Evolutionary conservation across 1,140 invertebrate genomes (phyloP).

Genomic region (Drosophila pandora): DNA sequence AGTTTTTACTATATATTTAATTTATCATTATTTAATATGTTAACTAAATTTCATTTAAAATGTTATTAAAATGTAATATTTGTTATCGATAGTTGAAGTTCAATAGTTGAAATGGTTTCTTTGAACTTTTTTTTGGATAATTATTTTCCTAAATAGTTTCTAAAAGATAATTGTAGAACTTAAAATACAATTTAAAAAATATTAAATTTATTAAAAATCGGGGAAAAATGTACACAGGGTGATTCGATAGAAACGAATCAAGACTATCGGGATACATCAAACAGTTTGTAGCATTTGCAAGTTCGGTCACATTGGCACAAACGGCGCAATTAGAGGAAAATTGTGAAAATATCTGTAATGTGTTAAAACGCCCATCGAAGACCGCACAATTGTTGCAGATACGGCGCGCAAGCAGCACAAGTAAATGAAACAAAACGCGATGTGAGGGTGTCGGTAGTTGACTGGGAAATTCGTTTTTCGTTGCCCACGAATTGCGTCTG

Average conservation of each 20-base stretch:
- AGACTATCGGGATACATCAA: neutral
- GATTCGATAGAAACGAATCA: neutral
- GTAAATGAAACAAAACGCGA: constrained; percentile 20
- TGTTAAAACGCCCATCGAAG: constrained; percentile 26
- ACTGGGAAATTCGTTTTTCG: neutral
- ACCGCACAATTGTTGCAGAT: constrained; percentile 10
- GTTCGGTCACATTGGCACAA: neutral
- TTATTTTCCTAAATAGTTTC: no score
- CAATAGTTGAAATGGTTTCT: no score
- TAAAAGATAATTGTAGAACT: neutral
- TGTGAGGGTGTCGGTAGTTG: neutral
- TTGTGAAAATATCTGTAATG: constrained; percentile 20
- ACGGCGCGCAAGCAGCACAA: constrained; percentile 33
- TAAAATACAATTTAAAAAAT: neutral
- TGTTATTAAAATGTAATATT: no score
- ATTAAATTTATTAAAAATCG: neutral
- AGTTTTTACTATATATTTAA: neutral
- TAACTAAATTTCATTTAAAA: no score
- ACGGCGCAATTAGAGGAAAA: constrained; percentile 16
- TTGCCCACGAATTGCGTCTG: constrained; percentile 18
- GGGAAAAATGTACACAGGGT: neutral
- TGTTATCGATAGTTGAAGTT: no score
- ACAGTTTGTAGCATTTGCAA: neutral
- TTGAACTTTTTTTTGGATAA: no score
- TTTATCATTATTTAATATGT: no score